These are phyloP conservation scores for Microtus ochrogaster DNA, from an alignment of 2,113 vertebrate species.

Conservation along the genomic window DNA sequence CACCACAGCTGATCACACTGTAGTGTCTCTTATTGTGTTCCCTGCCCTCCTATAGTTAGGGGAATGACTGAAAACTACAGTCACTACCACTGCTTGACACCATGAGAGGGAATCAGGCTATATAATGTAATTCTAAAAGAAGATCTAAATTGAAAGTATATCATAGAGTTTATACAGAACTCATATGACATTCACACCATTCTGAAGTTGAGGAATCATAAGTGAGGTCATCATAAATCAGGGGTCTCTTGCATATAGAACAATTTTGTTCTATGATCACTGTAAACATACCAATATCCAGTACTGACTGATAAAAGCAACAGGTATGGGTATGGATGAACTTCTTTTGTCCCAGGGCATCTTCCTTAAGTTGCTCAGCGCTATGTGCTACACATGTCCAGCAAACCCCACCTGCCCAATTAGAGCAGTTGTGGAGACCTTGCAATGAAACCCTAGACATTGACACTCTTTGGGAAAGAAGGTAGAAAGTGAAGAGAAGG, in stretches of 20 bases:
- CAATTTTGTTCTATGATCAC: conserved; percentile 6
- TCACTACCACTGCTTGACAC: background rate
- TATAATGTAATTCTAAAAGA: background rate
- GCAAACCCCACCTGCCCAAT: background rate
- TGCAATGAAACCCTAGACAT: background rate
- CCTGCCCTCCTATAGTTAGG: background rate
- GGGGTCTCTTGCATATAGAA: background rate
- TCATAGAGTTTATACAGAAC: background rate
- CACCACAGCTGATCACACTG: background rate
- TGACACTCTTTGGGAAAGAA: background rate
- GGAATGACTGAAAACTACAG: background rate
- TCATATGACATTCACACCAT: background rate
- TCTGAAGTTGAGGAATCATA: background rate
- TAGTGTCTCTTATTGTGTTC: background rate
- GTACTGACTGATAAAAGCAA: conserved; percentile 16
- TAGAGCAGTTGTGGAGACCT: conserved; percentile 1
- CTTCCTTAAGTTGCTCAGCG: background rate
- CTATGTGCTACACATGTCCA: background rate
- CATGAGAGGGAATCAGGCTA: background rate
- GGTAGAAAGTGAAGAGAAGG: background rate
- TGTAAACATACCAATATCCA: background rate
- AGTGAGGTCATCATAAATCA: background rate
- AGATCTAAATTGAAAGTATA: background rate
- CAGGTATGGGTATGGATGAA: background rate
- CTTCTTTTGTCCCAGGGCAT: background rate